Conservation (phyloP, 2,797 vertebrate genomes). For the Notolepis coatsorum region DNA sequence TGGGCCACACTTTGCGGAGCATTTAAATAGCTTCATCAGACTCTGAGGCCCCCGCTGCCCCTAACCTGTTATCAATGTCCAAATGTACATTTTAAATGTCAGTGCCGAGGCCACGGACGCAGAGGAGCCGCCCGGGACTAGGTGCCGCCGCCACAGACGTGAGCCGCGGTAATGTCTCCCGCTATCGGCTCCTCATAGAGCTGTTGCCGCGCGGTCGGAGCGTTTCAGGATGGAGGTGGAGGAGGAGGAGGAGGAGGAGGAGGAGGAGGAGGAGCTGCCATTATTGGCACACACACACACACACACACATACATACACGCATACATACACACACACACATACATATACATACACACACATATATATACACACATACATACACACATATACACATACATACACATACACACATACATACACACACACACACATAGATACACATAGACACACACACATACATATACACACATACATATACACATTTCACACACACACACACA, state of each 20-base stretch:
- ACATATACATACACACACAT: slow-evolving; percentile 81
- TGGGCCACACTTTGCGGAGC: slow-evolving; percentile 91
- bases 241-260: slow-evolving; percentile 68
- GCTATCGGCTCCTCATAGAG: slow-evolving; percentile 90
- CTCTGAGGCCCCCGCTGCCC: slow-evolving; percentile 88
- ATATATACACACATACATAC: no score
- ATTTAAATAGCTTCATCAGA: slow-evolving; percentile 98
- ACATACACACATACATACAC: slow-evolving; percentile 82
- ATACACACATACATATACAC: no score
- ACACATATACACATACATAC: no score
- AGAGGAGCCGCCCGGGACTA: slow-evolving; percentile 79
- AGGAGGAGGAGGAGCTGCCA: slow-evolving; percentile 75
- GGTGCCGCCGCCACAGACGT: slow-evolving; percentile 88
- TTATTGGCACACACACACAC: slow-evolving; percentile 82
- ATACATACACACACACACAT: no score
- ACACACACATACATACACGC: slow-evolving; percentile 81
- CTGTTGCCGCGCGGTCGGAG: slow-evolving; percentile 81
- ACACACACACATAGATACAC: no score
- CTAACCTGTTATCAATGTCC: slow-evolving; percentile 96
- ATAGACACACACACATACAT: no score
- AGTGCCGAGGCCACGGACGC: slow-evolving; percentile 81
- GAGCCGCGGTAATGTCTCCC: slow-evolving; percentile 88
- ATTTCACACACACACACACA: slow-evolving; percentile 79
- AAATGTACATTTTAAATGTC: slow-evolving; percentile 97
- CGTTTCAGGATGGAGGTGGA: slow-evolving; percentile 74